Conservation (phyloP, 2,888 invertebrate genomes). For the Furcula furcula region DNA sequence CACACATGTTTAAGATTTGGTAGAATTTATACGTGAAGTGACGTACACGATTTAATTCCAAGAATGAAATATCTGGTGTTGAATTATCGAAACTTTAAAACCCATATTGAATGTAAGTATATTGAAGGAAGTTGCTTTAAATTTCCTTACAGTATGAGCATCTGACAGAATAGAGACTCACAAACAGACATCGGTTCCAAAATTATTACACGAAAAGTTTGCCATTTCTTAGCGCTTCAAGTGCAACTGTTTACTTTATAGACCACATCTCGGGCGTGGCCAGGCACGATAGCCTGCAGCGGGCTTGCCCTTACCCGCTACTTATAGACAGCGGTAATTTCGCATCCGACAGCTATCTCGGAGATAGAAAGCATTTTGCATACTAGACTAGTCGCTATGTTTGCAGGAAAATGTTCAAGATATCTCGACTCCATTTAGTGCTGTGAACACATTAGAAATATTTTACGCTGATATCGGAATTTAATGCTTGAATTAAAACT, state of each 20-base stretch:
- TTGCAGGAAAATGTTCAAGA: slow-evolving; percentile 2
- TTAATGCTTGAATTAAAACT: no score
- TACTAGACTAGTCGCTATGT: neutral
- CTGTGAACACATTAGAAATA: no score
- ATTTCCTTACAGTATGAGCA: no score
- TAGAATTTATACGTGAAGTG: slow-evolving; percentile 21
- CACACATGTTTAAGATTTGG: slow-evolving; percentile 21
- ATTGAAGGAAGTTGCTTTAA: no score
- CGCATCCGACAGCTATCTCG: slow-evolving; percentile 26
- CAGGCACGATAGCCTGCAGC: slow-evolving; percentile 55
- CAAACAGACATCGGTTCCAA: no score
- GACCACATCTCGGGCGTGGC: slow-evolving; percentile 49
- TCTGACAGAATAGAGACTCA: no score
- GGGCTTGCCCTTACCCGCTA: slow-evolving; percentile 51
- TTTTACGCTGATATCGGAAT: no score
- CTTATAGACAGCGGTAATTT: slow-evolving; percentile 32
- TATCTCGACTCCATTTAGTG: neutral
- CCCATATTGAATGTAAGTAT: no score
- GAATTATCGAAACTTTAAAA: no score
- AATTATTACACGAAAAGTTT: no score
- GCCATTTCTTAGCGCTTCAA: neutral
- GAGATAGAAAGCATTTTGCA: slow-evolving; percentile 18
- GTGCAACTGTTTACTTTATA: slow-evolving; percentile 39
- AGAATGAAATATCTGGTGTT: no score
- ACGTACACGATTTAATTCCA: no score